phyloP scores from a whole-genome alignment of 2,797 vertebrate genomes.

The Bradypodion ventrale region DNA sequence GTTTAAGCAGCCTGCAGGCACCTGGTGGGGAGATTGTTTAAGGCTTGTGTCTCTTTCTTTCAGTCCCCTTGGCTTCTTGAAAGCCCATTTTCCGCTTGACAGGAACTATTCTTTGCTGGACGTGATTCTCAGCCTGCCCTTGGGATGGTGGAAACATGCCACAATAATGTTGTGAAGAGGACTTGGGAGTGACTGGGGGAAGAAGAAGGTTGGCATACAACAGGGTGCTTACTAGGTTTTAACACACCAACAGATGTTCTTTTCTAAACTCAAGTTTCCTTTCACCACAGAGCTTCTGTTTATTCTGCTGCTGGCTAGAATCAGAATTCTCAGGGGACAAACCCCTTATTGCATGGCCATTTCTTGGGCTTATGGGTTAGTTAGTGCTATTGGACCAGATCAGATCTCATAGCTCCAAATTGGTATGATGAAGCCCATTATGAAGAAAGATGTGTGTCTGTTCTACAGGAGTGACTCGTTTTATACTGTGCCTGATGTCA shows the following conservation, averaged over 20 bases:
- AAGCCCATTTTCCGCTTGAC: slow-evolving; percentile 71
- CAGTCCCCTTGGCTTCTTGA: slow-evolving; percentile 59
- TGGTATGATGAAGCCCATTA: background rate
- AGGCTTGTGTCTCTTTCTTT: slow-evolving; percentile 46
- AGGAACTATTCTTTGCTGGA: slow-evolving; percentile 63
- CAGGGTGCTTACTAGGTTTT: slow-evolving; percentile 21
- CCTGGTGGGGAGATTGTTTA: slow-evolving; percentile 72
- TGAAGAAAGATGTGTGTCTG: background rate
- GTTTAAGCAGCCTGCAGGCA: slow-evolving; percentile 69
- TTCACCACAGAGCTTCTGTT: slow-evolving; percentile 32
- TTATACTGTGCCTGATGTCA: background rate
- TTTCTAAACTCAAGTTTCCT: slow-evolving; percentile 10
- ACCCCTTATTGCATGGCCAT: background rate
- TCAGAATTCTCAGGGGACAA: background rate
- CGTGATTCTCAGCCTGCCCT: slow-evolving; percentile 33
- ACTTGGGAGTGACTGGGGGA: slow-evolving; percentile 16
- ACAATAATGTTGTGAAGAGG: slow-evolving; percentile 49
- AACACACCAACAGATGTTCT: slow-evolving; percentile 66
- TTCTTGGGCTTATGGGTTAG: background rate
- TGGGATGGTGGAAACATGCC: slow-evolving; percentile 43
- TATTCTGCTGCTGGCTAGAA: background rate
- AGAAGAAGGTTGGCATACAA: background rate
- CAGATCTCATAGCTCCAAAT: background rate
- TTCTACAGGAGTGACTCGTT: background rate
- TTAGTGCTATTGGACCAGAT: background rate